Base-by-base conservation (phyloP, 2,888 invertebrate species). In the Leptinotarsa haldemani region DNA sequence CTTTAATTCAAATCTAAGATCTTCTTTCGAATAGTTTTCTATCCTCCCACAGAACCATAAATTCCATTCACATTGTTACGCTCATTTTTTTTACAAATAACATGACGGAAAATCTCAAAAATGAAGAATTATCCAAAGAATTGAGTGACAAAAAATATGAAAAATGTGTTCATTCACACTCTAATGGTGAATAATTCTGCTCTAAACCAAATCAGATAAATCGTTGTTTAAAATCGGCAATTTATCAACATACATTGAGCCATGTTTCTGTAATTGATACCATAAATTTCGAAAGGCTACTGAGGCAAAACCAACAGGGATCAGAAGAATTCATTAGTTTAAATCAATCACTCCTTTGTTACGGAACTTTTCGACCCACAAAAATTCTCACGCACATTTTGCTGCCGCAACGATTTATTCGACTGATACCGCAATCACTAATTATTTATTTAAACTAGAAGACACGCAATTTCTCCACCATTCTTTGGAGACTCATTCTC, bases 341-440 rank as follows among this genome's bases (percentile, higher is more conserved):
- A 58, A 20, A 68, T 68, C 56, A 68, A 68, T 68, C 68, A 68
- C 68, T 22, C 68, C 16, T n/a, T 30, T 52, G 47, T n/a, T 40
- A 53, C 20, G 25, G 52, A 68, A 68, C 56, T 56, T 53, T 68
- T 46, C 61, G 53, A 40, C 18, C 47, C 46, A 22, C 52, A 46
- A 46, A 53, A 56, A 68, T 68, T 68, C 68, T 56, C 68, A 68
- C 68, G 68, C 52, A 53, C 68, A 56, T 68, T 68, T 56, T 20
- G 68, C 56, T 68, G 46, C 56, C 56, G 40, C 22, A 30, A 68
- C 20, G 68, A 68, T 68, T 68, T 46, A 68, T 68, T 56, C 7
- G 56, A 56, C 56, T 40, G 56, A 56, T 68, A 68, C 68, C 56
- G 68, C 53, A 48, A 47, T 68, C 68, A 68, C 52, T 61, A 61